Percentiles rank a stretch among this genome's conserved stretches.
Evolutionary conservation across 2,888 invertebrate species (phyloP).

Genomic region (Heterodera filipjevi): DNA sequence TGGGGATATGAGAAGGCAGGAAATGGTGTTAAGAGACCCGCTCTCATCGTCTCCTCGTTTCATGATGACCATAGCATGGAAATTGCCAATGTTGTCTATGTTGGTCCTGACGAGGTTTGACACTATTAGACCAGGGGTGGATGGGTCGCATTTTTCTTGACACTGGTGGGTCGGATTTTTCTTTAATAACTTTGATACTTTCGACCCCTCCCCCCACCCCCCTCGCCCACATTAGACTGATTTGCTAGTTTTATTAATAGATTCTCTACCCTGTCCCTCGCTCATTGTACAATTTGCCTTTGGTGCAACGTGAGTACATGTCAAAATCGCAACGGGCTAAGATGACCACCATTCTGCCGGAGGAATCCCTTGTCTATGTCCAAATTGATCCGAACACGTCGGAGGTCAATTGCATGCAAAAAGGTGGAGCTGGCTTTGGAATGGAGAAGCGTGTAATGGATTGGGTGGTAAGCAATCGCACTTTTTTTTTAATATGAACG

Average conservation of each 20-base stretch:
- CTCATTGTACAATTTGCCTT: neutral
- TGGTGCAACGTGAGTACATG: neutral
- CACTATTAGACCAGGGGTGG: too few species aligned
- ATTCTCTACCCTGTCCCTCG: neutral
- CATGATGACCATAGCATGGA: neutral
- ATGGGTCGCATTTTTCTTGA: too few species aligned
- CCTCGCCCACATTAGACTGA: too few species aligned
- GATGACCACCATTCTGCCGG: neutral
- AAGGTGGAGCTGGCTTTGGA: neutral
- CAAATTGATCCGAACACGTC: neutral
- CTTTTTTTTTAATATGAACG: too few species aligned
- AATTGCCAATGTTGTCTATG: slow-evolving; percentile 2
- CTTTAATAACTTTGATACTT: too few species aligned
- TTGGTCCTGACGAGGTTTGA: neutral
- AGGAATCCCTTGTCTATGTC: neutral
- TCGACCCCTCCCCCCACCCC: too few species aligned
- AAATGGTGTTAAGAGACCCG: neutral
- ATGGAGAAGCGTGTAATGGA: neutral
- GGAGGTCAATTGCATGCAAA: neutral
- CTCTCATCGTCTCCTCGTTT: neutral
- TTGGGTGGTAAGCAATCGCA: neutral
- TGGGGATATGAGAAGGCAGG: neutral
- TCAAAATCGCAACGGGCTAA: neutral
- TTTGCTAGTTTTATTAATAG: neutral
- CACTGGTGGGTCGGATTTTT: too few species aligned